Conservation (phyloP, 2,797 vertebrate species). For the Enteromius argenteus region DNA sequence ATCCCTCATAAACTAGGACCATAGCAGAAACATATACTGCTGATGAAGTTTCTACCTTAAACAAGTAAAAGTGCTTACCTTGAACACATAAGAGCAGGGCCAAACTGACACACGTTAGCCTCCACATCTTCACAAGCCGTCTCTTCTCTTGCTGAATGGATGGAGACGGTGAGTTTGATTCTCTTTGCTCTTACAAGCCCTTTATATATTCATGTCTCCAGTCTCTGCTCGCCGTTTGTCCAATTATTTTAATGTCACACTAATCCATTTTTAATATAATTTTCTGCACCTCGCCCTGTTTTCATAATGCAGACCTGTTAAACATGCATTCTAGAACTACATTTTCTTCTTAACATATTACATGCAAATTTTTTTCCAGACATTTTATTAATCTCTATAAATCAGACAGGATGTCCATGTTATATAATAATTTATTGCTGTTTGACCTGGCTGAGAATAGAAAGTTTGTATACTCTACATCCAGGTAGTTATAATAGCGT, state of each 20-base stretch:
- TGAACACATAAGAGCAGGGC: constrained; percentile 11
- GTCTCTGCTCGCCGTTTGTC: not conserved
- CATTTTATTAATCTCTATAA: not conserved
- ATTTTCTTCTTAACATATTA: not conserved
- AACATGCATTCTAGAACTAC: not conserved
- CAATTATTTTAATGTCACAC: not conserved
- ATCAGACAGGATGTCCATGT: not conserved
- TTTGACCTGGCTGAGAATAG: not conserved
- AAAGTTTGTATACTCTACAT: not conserved
- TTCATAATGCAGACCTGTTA: constrained; percentile 10
- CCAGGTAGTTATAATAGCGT: not conserved
- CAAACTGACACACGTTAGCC: constrained; percentile 23
- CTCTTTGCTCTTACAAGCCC: not conserved
- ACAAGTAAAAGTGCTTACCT: constrained; percentile 32
- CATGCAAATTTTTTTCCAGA: not conserved
- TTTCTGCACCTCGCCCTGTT: not conserved
- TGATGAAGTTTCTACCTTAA: not conserved
- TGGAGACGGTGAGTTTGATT: not conserved
- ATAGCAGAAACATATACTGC: not conserved
- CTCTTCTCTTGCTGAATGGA: not conserved
- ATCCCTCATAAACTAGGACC: not conserved
- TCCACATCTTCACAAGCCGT: constrained; percentile 35
- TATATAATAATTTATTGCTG: not conserved
- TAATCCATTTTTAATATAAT: not conserved
- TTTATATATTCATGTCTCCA: constrained; percentile 17